These are phyloP conservation scores for Drosophila kambysellisi DNA, from an alignment of 2,888 invertebrate genomes.

Conservation along the genomic window DNA sequence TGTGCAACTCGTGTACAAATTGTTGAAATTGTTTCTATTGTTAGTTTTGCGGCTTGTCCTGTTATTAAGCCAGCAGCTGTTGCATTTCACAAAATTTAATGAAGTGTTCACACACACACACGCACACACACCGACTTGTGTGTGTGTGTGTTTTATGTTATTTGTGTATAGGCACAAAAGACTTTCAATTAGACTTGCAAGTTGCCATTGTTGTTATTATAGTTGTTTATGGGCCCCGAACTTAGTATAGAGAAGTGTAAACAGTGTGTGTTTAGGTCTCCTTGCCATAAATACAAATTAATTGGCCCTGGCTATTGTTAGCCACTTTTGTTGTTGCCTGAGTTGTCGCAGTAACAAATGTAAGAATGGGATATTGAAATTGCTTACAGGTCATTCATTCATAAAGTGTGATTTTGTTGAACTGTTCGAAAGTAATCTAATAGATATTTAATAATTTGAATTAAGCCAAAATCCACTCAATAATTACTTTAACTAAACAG, in stretches of 20 bases:
- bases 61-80: constrained; percentile 66
- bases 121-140: neutral
- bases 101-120: constrained; percentile 42
- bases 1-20: constrained; percentile 29
- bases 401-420: neutral
- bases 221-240: constrained; percentile 8
- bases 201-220: constrained; percentile 15
- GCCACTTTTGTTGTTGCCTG: constrained; percentile 29
- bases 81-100: constrained; percentile 67
- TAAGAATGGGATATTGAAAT: neutral
- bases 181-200: constrained; percentile 49
- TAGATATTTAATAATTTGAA: neutral
- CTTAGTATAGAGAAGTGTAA: constrained; percentile 25
- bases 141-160: constrained; percentile 44
- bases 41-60: constrained; percentile 49
- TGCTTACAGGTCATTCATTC: neutral
- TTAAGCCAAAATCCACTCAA: constrained; percentile 4
- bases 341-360: neutral
- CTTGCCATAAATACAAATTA: constrained; percentile 58
- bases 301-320: constrained; percentile 54
- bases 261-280: constrained; percentile 35
- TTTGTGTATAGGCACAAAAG: constrained; percentile 46
- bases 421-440: neutral
- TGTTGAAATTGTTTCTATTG: constrained; percentile 40
- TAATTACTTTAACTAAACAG: neutral